Conservation (phyloP, 2,888 invertebrate genomes). For the Latheticus oryzae region DNA sequence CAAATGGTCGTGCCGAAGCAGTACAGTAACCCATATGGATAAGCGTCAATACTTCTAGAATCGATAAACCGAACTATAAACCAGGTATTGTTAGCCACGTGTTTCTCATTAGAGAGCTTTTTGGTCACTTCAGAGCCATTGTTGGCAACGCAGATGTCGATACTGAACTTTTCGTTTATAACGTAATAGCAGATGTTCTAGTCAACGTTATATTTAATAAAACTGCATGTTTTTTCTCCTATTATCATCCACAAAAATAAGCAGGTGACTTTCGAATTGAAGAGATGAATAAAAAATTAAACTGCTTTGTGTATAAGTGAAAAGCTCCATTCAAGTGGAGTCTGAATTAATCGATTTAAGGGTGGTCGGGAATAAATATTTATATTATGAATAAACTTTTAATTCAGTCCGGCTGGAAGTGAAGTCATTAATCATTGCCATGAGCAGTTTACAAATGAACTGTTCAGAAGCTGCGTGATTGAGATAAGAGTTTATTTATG, state of each 20-base stretch:
- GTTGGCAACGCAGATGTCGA: constrained; percentile 27
- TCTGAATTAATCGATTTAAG: constrained; percentile 13
- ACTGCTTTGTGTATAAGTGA: constrained; percentile 8
- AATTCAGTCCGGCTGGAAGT: not conserved
- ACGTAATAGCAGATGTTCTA: constrained; percentile 10
- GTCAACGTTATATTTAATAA: constrained; percentile 23
- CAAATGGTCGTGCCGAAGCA: no score
- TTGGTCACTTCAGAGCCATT: constrained; percentile 19
- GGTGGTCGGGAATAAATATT: constrained; percentile 18
- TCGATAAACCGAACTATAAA: constrained; percentile 15
- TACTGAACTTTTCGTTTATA: constrained; percentile 4
- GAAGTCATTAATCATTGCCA: constrained; percentile 19
- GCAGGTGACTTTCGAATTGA: constrained; percentile 20
- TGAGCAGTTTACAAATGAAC: constrained; percentile 8
- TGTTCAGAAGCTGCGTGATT: constrained; percentile 6
- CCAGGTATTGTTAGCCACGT: constrained; percentile 19
- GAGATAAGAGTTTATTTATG: constrained; percentile 19
- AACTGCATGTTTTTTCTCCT: not conserved
- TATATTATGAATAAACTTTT: constrained; percentile 28
- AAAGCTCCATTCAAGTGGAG: constrained; percentile 12
- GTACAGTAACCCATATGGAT: no score
- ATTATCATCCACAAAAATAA: constrained; percentile 14
- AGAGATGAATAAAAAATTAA: constrained; percentile 18
- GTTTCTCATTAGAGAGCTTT: constrained; percentile 26
- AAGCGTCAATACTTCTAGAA: constrained; percentile 4